phyloP scores from a whole-genome alignment of 2,113 vertebrate genomes.

The Apodemus sylvaticus region DNA sequence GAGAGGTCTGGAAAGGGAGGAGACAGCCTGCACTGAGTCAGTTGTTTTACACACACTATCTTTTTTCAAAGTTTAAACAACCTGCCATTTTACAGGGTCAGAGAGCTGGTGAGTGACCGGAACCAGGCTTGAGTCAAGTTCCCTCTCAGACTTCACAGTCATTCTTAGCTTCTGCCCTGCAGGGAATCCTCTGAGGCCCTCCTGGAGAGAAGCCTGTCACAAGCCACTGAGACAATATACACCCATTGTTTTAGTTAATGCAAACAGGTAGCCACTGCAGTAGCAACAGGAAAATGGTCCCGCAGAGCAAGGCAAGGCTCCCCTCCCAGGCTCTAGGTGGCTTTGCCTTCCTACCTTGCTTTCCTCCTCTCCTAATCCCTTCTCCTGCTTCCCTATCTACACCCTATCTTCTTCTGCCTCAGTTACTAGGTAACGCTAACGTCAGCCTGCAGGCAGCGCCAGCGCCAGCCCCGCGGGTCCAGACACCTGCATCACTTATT shows the following conservation, averaged over 20 bases:
- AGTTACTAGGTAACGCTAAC: slow-evolving; percentile 55
- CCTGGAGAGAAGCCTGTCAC: background rate
- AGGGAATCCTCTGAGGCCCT: background rate
- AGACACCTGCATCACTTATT: slow-evolving; percentile 47
- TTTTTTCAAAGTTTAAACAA: slow-evolving; percentile 43
- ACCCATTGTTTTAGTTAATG: background rate
- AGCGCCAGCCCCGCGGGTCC: background rate
- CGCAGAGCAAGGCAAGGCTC: background rate
- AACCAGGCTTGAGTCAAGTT: background rate
- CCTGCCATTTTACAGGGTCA: slow-evolving; percentile 33
- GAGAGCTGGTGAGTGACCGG: background rate
- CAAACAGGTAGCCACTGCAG: slow-evolving; percentile 1
- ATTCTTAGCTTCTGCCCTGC: background rate
- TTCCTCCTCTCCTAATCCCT: background rate
- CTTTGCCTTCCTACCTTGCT: background rate
- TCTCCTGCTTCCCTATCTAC: background rate
- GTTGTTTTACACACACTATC: background rate
- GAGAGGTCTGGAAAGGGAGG: background rate
- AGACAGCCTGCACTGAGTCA: background rate
- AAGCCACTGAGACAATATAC: background rate
- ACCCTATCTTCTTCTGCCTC: background rate
- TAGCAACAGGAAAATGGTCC: background rate
- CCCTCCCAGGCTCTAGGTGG: background rate
- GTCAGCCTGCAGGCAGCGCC: background rate
- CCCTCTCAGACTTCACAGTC: background rate